These are phyloP conservation scores for Nycticorax nycticorax DNA, from an alignment of 2,113 vertebrate species.

Conservation along the genomic window DNA sequence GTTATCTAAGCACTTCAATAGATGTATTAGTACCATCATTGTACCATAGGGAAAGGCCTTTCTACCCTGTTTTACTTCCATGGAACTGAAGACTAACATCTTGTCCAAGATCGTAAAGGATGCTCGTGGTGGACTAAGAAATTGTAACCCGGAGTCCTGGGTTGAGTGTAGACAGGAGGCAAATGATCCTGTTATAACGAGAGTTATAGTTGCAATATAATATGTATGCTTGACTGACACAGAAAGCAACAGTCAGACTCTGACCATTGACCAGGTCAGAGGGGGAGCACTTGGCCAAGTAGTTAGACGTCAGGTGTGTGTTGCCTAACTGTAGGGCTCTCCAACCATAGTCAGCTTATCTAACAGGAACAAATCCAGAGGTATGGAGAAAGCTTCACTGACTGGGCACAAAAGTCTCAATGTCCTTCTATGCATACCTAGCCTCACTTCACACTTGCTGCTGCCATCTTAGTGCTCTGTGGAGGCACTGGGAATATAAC, in stretches of 20 bases:
- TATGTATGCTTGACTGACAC: background rate
- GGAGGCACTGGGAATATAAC: background rate
- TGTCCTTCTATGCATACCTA: fast-evolving
- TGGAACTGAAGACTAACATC: background rate
- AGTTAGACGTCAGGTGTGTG: background rate
- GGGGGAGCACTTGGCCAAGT: background rate
- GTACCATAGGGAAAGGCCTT: background rate
- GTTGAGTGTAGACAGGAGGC: background rate
- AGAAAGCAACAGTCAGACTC: background rate
- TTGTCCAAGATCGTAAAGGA: background rate
- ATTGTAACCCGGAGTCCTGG: background rate
- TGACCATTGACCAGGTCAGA: background rate
- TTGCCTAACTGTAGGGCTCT: background rate
- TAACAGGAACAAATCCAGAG: background rate
- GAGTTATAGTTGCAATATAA: background rate
- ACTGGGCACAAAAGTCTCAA: background rate
- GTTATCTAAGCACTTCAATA: background rate
- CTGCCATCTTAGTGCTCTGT: background rate
- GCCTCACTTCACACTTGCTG: background rate
- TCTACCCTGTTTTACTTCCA: background rate
- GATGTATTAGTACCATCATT: background rate
- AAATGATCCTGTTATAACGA: background rate
- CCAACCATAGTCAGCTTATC: background rate
- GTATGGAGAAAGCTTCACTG: background rate
- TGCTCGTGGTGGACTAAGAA: background rate